A percentile compares a stretch with the other conserved stretches of the same genome.
These are phyloP conservation scores for Drosophila prosaltans DNA, from an alignment of 1,140 invertebrate species.

Conservation along the genomic window DNA sequence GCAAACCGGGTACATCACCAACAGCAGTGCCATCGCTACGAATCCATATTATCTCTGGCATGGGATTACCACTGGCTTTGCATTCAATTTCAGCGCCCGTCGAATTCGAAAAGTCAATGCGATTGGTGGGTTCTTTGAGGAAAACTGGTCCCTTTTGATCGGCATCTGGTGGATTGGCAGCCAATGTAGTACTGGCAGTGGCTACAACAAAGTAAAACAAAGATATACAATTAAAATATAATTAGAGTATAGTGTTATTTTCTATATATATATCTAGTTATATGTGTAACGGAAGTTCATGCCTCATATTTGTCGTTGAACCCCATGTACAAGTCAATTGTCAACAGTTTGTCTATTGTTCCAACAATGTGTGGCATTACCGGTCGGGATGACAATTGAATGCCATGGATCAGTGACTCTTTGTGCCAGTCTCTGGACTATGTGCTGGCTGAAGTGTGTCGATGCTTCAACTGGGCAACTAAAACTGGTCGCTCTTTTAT, in stretches of 20 bases:
- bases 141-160: conserved; percentile 91
- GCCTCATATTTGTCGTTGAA: conserved; percentile 56
- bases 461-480: conserved; percentile 32
- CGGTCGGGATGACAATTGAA: conserved; percentile 62
- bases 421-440: conserved; percentile 21
- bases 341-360: conserved; percentile 62
- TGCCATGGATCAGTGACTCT: conserved; percentile 71
- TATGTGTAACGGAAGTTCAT: conserved; percentile 45
- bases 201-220: conserved; percentile 20
- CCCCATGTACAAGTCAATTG: conserved; percentile 44
- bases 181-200: conserved; percentile 41
- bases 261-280: conserved; percentile 27
- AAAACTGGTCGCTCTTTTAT: conserved; percentile 31
- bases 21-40: conserved; percentile 93
- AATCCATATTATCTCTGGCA: conserved; percentile 96
- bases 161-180: conserved; percentile 78
- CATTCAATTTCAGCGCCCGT: conserved; percentile 96
- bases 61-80: conserved; percentile 94
- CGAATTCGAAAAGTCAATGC: conserved; percentile 96
- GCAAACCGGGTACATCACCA: conserved; percentile 93
- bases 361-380: conserved; percentile 9
- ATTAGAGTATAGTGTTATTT: conserved; percentile 31
- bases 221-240: conserved; percentile 21
- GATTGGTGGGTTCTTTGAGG: conserved; percentile 94
- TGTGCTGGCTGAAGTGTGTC: conserved; percentile 37